Conservation (phyloP, 1,140 invertebrate species). For the Drosophila pruinosa region DNA sequence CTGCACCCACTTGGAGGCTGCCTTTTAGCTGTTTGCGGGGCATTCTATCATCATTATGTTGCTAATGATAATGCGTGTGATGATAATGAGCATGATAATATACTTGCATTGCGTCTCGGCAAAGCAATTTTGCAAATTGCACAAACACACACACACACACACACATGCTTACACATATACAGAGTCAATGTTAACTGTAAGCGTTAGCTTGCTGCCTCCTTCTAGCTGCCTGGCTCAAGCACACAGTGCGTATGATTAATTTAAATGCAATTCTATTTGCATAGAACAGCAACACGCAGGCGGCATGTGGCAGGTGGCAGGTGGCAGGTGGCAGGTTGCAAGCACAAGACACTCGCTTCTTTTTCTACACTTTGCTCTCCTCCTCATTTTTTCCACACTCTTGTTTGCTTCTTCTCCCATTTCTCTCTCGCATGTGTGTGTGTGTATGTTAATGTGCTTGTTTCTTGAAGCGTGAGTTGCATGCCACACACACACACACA, state of each 20-base stretch:
- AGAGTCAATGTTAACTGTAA: not conserved
- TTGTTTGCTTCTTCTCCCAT: conserved; percentile 22
- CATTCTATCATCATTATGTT: conserved; percentile 27
- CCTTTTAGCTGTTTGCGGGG: conserved; percentile 39
- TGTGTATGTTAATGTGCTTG: conserved; percentile 54
- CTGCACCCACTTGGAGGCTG: conserved; percentile 29
- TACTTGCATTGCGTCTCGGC: conserved; percentile 8
- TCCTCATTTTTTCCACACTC: not conserved
- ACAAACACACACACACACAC: conserved; percentile 36
- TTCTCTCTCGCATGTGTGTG: not conserved
- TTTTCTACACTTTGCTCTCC: not conserved
- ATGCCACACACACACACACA: not conserved
- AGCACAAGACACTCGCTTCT: conserved; percentile 4
- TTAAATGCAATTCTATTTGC: conserved; percentile 77
- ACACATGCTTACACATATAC: not conserved
- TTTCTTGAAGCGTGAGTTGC: conserved; percentile 43
- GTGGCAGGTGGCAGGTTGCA: conserved; percentile 4
- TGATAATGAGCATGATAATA: conserved; percentile 8
- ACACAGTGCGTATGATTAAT: conserved; percentile 77
- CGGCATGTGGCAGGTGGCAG: not conserved
- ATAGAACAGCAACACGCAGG: conserved; percentile 39
- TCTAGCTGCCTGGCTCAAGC: conserved; percentile 12
- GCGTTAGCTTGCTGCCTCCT: conserved; percentile 23
- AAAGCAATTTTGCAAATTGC: conserved; percentile 75
- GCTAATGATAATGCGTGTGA: conserved; percentile 3